Evolutionary conservation across 2,797 vertebrate species (phyloP).

Genomic region (Sebastes hubbsi): DNA sequence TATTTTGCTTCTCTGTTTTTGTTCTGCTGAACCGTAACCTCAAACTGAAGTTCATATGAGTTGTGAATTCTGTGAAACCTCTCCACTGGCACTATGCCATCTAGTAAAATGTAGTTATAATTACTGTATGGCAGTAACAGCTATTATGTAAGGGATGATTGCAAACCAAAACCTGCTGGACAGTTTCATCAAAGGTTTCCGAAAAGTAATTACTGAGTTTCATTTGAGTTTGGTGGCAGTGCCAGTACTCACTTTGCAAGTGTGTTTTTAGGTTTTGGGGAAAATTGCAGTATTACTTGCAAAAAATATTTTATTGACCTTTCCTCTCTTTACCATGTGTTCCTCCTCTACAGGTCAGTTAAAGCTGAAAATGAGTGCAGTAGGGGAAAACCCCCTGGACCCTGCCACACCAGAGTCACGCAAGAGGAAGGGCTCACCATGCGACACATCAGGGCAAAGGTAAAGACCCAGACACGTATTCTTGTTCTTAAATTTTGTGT

Average conservation of each 20-base stretch:
- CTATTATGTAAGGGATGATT: background rate
- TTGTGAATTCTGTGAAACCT: background rate
- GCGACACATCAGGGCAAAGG: conserved; percentile 92
- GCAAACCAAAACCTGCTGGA: background rate
- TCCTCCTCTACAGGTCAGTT: conserved; percentile 81
- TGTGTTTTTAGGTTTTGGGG: background rate
- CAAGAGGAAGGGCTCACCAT: conserved; percentile 94
- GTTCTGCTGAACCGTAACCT: background rate
- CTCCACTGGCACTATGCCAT: background rate
- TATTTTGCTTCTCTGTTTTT: background rate
- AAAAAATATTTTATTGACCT: background rate
- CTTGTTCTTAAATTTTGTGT: background rate
- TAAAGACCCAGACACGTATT: conserved; percentile 51
- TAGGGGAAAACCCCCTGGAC: conserved; percentile 92
- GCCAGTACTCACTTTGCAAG: background rate
- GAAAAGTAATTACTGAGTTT: background rate
- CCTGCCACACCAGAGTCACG: conserved; percentile 88
- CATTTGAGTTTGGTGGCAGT: background rate
- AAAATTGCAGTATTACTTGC: background rate
- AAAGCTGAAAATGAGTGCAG: conserved; percentile 93
- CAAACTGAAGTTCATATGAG: background rate
- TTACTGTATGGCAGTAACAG: background rate
- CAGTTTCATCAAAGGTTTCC: background rate
- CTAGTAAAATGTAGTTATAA: background rate
- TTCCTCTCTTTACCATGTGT: background rate